Evolutionary conservation across 2,888 invertebrate species (phyloP), one percentile per base, ranked within the genome.

Genomic region (Galerucella pusilla): DNA sequence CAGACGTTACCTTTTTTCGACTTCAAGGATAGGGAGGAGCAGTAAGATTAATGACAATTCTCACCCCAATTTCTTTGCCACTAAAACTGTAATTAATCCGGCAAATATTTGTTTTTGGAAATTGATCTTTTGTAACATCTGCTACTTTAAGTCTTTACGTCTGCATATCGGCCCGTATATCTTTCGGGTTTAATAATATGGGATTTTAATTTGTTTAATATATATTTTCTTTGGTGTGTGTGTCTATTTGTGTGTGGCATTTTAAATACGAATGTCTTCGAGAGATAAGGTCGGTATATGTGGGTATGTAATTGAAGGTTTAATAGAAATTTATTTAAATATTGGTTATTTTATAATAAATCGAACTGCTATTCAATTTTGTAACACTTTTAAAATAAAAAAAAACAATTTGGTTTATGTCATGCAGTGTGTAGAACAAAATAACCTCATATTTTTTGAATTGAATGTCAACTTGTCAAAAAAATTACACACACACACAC

Each of bases 41-140:
- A 73, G 80, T 78, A 78, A 80, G 79, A 82, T 82, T 82, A 80
- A 76, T 73, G 73, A 76, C 77, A 77, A 79, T 28, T 60, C 66
- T 46, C 72, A 66, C 71, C 72, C 25, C 54, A 71, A 72, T 72
- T 72, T 67, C 72, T 46, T 49, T 67, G 72, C 72, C 72, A 72
- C 60, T 67, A 72, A 72, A 72, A 72, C 72, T 61, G 74, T 81
- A 82, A 82, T 82, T 82, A 82, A 82, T 81, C 78, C 74, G 75
- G 74, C 77, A 78, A 80, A 81, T 82, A 81, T 82, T 82, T 82
- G 80, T 78, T 79, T 80, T 79, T 78, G 60, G 66, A 67, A 71
- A 63, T 71, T 76, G 74, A 80, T 71, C 54, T 65, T 45, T 49
- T 9, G 14, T 35, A 61, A 42, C 70, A 70, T 52, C 70, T 70